phyloP scores from a whole-genome alignment of 2,113 vertebrate species.

The Pristiophorus japonicus region DNA sequence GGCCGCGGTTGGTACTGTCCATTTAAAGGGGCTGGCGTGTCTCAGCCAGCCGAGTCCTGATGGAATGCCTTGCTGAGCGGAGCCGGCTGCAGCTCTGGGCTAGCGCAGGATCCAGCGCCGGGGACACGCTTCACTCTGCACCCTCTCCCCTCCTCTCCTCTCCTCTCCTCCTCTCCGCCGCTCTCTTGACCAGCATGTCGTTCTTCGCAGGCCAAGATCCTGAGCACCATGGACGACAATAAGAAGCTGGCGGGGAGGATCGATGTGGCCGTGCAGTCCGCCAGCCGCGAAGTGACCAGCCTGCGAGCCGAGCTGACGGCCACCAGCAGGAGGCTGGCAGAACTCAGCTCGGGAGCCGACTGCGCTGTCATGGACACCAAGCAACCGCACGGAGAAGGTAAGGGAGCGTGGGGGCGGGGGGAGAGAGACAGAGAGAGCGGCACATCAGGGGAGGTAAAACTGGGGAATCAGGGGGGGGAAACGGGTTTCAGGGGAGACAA shows the following conservation, averaged over 20 bases:
- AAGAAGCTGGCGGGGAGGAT: conserved; percentile 80
- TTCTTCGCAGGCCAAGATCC: conserved; percentile 77
- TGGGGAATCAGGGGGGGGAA: conserved; percentile 47
- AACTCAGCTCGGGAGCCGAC: conserved; percentile 57
- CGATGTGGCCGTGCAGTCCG: conserved; percentile 83
- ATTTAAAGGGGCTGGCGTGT: conserved; percentile 14
- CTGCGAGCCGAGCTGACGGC: conserved; percentile 80
- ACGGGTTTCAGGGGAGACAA: background rate
- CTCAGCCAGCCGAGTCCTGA: background rate
- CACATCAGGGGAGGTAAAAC: background rate
- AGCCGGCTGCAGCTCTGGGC: too few relatives aligned
- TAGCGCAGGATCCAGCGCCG: background rate
- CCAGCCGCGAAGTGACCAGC: conserved; percentile 82
- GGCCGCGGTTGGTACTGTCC: background rate
- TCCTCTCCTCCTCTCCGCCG: too few relatives aligned
- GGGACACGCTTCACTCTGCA: background rate
- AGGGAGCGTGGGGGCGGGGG: conserved; percentile 44
- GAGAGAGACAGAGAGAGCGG: background rate
- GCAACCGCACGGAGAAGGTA: conserved; percentile 71
- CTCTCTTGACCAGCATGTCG: background rate
- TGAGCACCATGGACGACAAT: conserved; percentile 91
- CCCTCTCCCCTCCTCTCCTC: background rate
- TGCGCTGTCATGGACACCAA: conserved; percentile 64
- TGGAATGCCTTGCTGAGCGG: background rate
- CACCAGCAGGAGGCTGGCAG: conserved; percentile 77